These are phyloP conservation scores for Chalcis sispes DNA, from an alignment of 2,888 invertebrate genomes.

Conservation along the genomic window DNA sequence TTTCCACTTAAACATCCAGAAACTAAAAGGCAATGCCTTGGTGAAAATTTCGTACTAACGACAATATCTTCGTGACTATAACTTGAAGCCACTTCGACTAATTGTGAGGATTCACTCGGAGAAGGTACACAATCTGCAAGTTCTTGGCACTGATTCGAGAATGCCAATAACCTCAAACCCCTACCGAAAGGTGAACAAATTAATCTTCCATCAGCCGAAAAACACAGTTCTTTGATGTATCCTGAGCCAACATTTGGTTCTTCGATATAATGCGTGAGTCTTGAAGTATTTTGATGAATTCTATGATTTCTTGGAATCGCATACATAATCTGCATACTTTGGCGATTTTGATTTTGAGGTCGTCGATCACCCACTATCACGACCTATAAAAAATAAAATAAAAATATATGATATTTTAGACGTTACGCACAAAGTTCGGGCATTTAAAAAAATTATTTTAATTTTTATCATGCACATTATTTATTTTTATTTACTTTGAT, in stretches of 20 bases:
- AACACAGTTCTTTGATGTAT: constrained; percentile 94
- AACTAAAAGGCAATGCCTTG: constrained; percentile 89
- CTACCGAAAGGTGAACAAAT: constrained; percentile 93
- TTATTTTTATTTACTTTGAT: too few relatives aligned
- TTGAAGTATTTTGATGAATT: constrained; percentile 84
- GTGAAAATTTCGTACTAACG: constrained; percentile 93
- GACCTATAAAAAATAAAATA: constrained; percentile 54
- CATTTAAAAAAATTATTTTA: too few relatives aligned
- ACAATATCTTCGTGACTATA: constrained; percentile 90
- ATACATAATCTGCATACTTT: constrained; percentile 69
- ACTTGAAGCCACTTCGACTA: constrained; percentile 83
- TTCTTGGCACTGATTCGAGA: constrained; percentile 87
- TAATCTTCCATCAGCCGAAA: constrained; percentile 92
- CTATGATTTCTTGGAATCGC: constrained; percentile 75
- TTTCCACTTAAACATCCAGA: constrained; percentile 93
- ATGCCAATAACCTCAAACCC: constrained; percentile 90
- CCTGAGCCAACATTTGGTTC: constrained; percentile 94
- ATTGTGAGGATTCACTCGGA: constrained; percentile 75
- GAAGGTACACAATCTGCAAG: constrained; percentile 83
- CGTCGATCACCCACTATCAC: constrained; percentile 73
- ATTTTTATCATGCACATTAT: too few relatives aligned
- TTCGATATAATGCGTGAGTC: constrained; percentile 89
- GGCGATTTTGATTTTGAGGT: constrained; percentile 66
- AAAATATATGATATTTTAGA: too few relatives aligned
- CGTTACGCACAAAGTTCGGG: too few relatives aligned